A percentile compares a stretch with the other conserved stretches of the same genome.
Evolutionary conservation across 2,113 vertebrate genomes (phyloP).

Genomic region (Bostrychus sinensis): DNA sequence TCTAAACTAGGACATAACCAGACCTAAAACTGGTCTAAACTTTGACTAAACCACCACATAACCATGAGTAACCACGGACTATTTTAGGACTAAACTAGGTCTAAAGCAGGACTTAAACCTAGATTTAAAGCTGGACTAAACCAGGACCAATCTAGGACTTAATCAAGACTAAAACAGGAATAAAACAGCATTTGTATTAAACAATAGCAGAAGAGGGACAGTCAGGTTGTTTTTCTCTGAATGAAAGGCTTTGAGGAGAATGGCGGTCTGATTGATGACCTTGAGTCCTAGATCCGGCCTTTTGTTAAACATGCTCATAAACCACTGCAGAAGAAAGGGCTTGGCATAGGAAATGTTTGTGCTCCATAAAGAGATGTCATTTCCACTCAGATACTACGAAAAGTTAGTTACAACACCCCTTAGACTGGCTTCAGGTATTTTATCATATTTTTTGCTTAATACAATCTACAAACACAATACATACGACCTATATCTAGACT

Average conservation of each 20-base stretch:
- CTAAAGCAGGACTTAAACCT: too few species aligned
- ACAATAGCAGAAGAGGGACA: not conserved
- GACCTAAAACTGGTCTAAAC: too few species aligned
- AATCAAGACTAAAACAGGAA: too few species aligned
- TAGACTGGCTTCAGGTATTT: not conserved
- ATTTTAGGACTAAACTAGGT: too few species aligned
- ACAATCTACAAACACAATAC: too few species aligned
- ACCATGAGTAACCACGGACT: too few species aligned
- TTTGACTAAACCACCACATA: too few species aligned
- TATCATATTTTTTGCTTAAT: too few species aligned
- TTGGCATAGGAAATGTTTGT: constrained; percentile 31
- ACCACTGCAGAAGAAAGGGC: constrained; percentile 32
- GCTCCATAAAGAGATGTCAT: not conserved
- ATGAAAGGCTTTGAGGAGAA: constrained; percentile 11
- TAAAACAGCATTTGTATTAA: not conserved
- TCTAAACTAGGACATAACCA: too few species aligned
- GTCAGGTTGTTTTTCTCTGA: not conserved
- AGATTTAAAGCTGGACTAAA: too few species aligned
- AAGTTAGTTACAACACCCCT: not conserved
- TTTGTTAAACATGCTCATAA: constrained; percentile 39
- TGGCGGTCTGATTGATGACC: constrained; percentile 23
- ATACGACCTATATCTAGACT: not conserved
- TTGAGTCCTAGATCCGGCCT: constrained; percentile 39
- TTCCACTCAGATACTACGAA: not conserved
- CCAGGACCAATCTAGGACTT: too few species aligned